Evolutionary conservation across 1,140 invertebrate genomes (phyloP).

Genomic region (Drosophila pachea): DNA sequence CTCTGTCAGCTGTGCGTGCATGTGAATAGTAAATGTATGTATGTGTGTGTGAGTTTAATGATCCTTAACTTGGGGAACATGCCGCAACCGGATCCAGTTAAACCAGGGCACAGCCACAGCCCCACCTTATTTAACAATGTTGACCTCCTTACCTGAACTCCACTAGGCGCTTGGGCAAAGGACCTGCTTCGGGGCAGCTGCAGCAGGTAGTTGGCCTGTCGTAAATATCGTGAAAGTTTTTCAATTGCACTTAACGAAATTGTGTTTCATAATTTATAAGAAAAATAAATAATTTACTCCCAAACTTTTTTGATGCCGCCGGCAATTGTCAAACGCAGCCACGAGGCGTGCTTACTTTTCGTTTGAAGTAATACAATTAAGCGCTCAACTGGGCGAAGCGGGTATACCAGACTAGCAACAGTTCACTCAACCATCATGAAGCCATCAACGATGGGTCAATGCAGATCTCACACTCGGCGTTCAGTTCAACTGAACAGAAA

Average conservation of each 20-base stretch:
- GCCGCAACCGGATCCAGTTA: constrained; percentile 60
- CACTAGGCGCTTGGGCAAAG: background rate
- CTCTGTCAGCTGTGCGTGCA: constrained; percentile 36
- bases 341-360: constrained; percentile 3
- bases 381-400: background rate
- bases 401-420: background rate
- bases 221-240: constrained; percentile 17
- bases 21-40: background rate
- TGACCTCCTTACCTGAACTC: background rate
- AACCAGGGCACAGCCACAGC: constrained; percentile 13
- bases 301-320: constrained; percentile 17
- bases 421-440: too few species aligned
- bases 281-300: constrained; percentile 22
- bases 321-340: constrained; percentile 14
- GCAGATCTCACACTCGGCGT: too few species aligned
- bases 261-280: constrained; percentile 27
- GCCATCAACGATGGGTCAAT: too few species aligned
- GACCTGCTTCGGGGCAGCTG: constrained; percentile 1
- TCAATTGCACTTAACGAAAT: constrained; percentile 25
- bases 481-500: too few species aligned
- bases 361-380: background rate
- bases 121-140: background rate
- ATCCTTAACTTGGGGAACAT: constrained; percentile 58
- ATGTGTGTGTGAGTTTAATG: constrained; percentile 60
- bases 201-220: background rate